Evolutionary conservation across 1,140 invertebrate species (phyloP).

Genomic region (Musca domestica): DNA sequence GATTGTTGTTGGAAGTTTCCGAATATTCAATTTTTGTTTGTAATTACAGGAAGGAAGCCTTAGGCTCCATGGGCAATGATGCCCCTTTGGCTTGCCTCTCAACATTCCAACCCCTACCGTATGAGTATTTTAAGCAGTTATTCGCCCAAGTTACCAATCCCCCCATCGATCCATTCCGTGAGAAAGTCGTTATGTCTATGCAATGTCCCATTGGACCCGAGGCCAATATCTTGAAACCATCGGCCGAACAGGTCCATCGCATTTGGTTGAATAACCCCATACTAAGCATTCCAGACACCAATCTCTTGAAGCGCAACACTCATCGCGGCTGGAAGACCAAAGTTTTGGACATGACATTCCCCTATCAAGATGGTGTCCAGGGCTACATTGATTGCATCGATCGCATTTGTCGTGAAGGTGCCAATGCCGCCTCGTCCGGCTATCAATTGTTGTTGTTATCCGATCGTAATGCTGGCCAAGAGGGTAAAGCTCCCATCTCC

Average conservation of each 20-base stretch:
- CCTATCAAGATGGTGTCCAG: constrained; percentile 64
- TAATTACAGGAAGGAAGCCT: constrained; percentile 92
- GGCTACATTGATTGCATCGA: constrained; percentile 79
- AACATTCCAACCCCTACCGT: constrained; percentile 88
- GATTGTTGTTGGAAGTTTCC: no score
- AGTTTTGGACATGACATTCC: constrained; percentile 89
- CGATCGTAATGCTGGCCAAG: constrained; percentile 73
- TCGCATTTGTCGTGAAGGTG: constrained; percentile 78
- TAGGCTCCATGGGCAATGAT: constrained; percentile 99
- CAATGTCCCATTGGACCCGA: constrained; percentile 89
- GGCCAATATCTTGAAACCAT: constrained; percentile 90
- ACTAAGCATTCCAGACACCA: constrained; percentile 84
- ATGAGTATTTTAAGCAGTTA: constrained; percentile 99
- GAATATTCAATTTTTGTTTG: neutral
- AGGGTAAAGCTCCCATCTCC: constrained; percentile 74
- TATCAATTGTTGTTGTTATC: constrained; percentile 88
- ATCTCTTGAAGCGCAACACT: constrained; percentile 80
- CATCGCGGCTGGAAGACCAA: constrained; percentile 89
- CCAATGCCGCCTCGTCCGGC: constrained; percentile 72
- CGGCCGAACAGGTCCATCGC: constrained; percentile 84
- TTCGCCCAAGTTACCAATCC: constrained; percentile 99
- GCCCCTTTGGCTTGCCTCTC: constrained; percentile 95
- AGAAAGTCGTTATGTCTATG: constrained; percentile 98
- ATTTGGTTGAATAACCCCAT: constrained; percentile 94
- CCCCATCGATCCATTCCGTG: constrained; percentile 98